Base-by-base conservation (phyloP, 2,888 invertebrate genomes). In the Leucoptera coffeella region DNA sequence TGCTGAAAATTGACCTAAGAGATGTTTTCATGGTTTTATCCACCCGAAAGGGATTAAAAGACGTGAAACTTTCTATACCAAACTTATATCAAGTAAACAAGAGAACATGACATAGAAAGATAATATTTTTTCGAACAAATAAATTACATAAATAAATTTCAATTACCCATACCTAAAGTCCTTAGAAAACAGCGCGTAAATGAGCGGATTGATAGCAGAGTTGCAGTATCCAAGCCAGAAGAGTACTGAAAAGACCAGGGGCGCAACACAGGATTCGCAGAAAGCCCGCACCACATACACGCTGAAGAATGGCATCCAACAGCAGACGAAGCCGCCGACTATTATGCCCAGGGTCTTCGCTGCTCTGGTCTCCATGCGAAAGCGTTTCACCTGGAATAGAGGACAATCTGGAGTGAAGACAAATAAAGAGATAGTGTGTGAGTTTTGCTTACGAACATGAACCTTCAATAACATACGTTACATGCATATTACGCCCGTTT, bases 141-240 rank as follows among this genome's bases (percentile, higher is more conserved):
- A n/a, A n/a, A n/a, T n/a, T n/a, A n/a, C n/a, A n/a, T 17, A 17
- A 17, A 17, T 7, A 6, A 17, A 17, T 9, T 6, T 7, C 17
- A 17, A 17, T 9, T 9, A 17, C 17, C 9, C 10, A n/a, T n/a
- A 69, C 67, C 67, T 58, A 33, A 94, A 95, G 64, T 95, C 94
- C 56, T 90, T 89, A 26, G 92, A 92, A 65, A 94, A 94, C 31
- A 93, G 74, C 4, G 93, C 94, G 57, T 95, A 95, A 35, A 95
- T 92, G 50, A 91, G 81, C 0, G 95, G 95, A 54, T 95, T 96
- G 38, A 95, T 85, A 4, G 94, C 95, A 2, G 92, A 92, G 59
- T 96, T 96, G 65, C 93, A 92, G 65, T 96, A 96, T 2, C 96
- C 97, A 34, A 97, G 74, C 95, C 96, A 97, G 65, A 96, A 95